Evolutionary conservation across 2,797 vertebrate species (phyloP), one percentile per base, ranked within the genome.

Genomic region (Phylloscopus collybita): DNA sequence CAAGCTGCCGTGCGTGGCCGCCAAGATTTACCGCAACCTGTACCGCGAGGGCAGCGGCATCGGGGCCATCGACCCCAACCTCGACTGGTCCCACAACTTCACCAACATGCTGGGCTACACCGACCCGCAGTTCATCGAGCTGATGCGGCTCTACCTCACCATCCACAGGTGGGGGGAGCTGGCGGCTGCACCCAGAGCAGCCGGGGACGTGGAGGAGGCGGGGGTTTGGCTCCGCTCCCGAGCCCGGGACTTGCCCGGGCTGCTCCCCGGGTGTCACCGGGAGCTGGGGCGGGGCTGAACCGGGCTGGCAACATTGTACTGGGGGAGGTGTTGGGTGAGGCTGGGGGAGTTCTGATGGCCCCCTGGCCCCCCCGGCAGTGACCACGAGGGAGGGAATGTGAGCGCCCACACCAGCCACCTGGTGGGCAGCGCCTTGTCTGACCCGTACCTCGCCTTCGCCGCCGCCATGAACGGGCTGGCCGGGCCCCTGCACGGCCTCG

Each of bases 21-120:
- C 99, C 12, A 99, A 99, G 98, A 99, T 99, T 94, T 99, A 99
- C 98, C 99, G 99, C 83, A 99, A 99, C 97, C 97, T 99, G 47
- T 99, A 99, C 82, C 98, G 99, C 1, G 99, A 99, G 91, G 99
- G 99, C 96, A 99, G 99, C 97, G 98, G 99, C 95, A 99, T 99
- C n/a, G 99, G 99, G 1, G 99, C 99, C 97, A 99, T 99, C 60
- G 99, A 99, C 97, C 98, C 99, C 59, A 98, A 98, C 96, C 98
- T 99, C 80, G 99, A 99, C 97, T 99, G 99, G 99, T 99, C 99
- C 32, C 98, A 99, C 97, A 99, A 99, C 97, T 99, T 99, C 97
- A 98, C 98, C 97, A 99, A 99, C 98, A 99, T 99, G 99, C 97
- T 99, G 98, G 99, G 99, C 91, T 99, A 99, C 98, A 98, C 82